Evolutionary conservation across 1,140 invertebrate species (phyloP).

Genomic region (Calephelis nemesis): DNA sequence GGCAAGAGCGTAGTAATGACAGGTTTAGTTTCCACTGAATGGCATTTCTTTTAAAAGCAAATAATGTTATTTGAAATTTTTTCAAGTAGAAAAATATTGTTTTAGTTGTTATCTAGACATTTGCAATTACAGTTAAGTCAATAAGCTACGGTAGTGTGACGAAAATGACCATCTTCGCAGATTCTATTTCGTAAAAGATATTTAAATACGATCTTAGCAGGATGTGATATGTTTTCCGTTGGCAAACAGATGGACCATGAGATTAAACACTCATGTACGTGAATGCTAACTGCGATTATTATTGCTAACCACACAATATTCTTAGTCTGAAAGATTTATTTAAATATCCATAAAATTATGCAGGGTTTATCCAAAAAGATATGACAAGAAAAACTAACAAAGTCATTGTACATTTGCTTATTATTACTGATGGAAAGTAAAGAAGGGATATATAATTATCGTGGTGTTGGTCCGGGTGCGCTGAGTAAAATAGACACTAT

Average conservation of each 20-base stretch:
- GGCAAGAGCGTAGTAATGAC: no score
- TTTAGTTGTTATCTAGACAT: neutral
- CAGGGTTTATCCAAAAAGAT: neutral
- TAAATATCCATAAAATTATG: neutral
- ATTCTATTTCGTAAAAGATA: slow-evolving; percentile 28
- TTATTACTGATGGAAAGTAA: no score
- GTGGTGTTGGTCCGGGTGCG: no score
- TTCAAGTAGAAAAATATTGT: no score
- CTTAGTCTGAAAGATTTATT: neutral
- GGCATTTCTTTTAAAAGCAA: no score
- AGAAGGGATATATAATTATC: no score
- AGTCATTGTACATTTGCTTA: neutral
- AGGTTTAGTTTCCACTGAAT: no score
- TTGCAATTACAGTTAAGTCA: slow-evolving; percentile 1
- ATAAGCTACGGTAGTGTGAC: slow-evolving; percentile 3
- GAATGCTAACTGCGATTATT: slow-evolving; percentile 2
- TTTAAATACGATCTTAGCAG: slow-evolving; percentile 48
- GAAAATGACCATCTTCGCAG: neutral
- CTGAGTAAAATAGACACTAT: no score
- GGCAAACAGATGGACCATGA: slow-evolving; percentile 41
- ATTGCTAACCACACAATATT: neutral
- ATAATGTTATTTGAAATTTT: no score
- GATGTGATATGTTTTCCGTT: slow-evolving; percentile 50
- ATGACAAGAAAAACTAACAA: neutral
- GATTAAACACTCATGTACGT: slow-evolving; percentile 38